A percentile compares a stretch with the other conserved stretches of the same genome.
These are phyloP conservation scores for Geopemphigus sp. DNA, from an alignment of 1,140 invertebrate genomes.

Conservation along the genomic window DNA sequence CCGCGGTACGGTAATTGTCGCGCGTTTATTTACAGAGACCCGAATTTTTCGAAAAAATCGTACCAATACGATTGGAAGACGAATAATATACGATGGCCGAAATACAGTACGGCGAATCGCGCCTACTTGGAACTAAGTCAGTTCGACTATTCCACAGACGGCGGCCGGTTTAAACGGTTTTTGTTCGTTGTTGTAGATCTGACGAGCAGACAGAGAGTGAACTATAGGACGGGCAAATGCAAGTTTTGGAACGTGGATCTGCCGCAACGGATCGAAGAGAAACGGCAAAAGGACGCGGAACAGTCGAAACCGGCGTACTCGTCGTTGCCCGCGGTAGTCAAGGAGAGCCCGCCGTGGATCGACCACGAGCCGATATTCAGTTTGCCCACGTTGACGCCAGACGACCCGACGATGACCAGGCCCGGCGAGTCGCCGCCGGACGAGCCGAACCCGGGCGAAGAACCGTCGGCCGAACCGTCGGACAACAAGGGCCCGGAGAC, in stretches of 20 bases:
- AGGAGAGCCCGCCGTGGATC: neutral
- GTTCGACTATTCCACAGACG: neutral
- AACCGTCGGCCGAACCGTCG: slow-evolving; percentile 54
- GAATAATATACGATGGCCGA: slow-evolving; percentile 75
- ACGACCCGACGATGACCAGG: slow-evolving; percentile 6
- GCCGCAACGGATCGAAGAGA: slow-evolving; percentile 61
- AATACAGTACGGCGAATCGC: slow-evolving; percentile 69
- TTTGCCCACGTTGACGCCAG: slow-evolving; percentile 20
- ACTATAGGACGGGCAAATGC: slow-evolving; percentile 66
- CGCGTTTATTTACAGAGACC: slow-evolving; percentile 64
- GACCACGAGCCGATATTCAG: slow-evolving; percentile 45
- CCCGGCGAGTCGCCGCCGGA: slow-evolving; percentile 37
- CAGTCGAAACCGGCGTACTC: slow-evolving; percentile 43
- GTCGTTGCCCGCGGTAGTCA: slow-evolving; percentile 13
- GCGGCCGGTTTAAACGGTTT: too few species aligned
- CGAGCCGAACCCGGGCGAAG: slow-evolving; percentile 53
- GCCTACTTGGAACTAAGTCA: slow-evolving; percentile 74
- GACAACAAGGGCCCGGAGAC: slow-evolving; percentile 47
- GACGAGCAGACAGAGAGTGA: slow-evolving; percentile 51
- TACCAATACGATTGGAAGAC: slow-evolving; percentile 64
- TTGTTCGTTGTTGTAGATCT: slow-evolving; percentile 22
- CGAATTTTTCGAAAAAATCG: slow-evolving; percentile 64
- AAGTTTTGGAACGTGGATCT: slow-evolving; percentile 72
- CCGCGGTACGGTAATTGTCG: neutral
- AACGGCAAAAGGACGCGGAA: slow-evolving; percentile 50